phyloP scores from a whole-genome alignment of 2,113 vertebrate species.

The Varanus komodoensis region DNA sequence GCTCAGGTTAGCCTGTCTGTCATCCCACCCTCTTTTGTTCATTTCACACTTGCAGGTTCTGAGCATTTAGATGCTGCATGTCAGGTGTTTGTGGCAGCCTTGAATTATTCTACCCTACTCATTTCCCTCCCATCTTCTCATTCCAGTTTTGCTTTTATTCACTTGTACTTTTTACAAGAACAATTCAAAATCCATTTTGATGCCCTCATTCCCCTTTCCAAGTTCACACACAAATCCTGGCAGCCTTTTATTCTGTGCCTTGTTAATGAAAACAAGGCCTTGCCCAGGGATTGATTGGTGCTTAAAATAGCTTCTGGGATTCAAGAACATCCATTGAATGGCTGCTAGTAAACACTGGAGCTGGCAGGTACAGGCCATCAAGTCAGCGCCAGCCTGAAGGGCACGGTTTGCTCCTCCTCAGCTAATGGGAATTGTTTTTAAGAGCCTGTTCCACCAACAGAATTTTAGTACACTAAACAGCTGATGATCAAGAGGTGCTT shows the following conservation, averaged over 20 bases:
- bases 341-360: background rate
- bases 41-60: background rate
- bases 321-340: constrained; percentile 24
- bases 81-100: background rate
- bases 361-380: accelerated
- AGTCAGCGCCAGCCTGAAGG: constrained; percentile 35
- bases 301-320: constrained; percentile 59
- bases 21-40: background rate
- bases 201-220: background rate
- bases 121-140: background rate
- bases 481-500: too few relatives aligned
- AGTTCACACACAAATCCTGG: constrained; percentile 2
- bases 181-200: constrained; percentile 1
- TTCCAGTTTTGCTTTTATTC: background rate
- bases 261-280: constrained; percentile 13
- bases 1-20: background rate
- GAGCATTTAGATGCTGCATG: background rate
- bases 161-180: constrained; percentile 1
- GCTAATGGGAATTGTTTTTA: background rate
- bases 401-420: background rate
- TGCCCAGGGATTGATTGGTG: constrained; percentile 10
- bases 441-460: background rate
- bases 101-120: background rate
- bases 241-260: background rate
- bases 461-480: background rate